Evolutionary conservation across 2,888 invertebrate species (phyloP).

Genomic region (Agriopis marginaria): DNA sequence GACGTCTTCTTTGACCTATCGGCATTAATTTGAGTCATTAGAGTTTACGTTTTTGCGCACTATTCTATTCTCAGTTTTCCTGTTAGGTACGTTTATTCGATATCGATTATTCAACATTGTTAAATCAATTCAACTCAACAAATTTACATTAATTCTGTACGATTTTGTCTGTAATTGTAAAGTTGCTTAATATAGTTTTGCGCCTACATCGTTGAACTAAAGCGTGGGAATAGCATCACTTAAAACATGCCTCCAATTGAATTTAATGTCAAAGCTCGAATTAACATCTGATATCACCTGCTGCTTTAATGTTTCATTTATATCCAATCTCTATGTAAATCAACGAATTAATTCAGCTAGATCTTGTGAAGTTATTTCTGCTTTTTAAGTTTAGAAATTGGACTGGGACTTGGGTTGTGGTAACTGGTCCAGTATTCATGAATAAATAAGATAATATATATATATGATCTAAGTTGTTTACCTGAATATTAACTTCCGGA

Average conservation of each 20-base stretch:
- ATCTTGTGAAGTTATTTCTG: slow-evolving; percentile 8
- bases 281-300: slow-evolving; percentile 29
- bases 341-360: slow-evolving; percentile 12
- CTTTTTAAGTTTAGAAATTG: slow-evolving; percentile 8
- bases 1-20: slow-evolving; percentile 14
- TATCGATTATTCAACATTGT: neutral
- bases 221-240: slow-evolving; percentile 16
- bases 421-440: too few species aligned
- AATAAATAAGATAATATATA: too few species aligned
- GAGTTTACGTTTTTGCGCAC: slow-evolving; percentile 11
- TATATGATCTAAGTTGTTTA: too few species aligned
- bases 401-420: neutral
- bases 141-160: neutral
- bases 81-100: slow-evolving; percentile 1
- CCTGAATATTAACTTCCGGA: too few species aligned
- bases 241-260: slow-evolving; percentile 17
- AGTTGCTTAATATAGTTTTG: too few species aligned
- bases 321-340: slow-evolving; percentile 30
- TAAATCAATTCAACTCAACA: neutral
- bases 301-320: slow-evolving; percentile 30
- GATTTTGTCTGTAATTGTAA: neutral
- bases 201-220: slow-evolving; percentile 6
- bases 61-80: slow-evolving; percentile 14
- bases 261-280: slow-evolving; percentile 29
- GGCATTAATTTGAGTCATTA: slow-evolving; percentile 11